Base-by-base conservation (phyloP, 2,797 vertebrate genomes). In the Champsocephalus gunnari region DNA sequence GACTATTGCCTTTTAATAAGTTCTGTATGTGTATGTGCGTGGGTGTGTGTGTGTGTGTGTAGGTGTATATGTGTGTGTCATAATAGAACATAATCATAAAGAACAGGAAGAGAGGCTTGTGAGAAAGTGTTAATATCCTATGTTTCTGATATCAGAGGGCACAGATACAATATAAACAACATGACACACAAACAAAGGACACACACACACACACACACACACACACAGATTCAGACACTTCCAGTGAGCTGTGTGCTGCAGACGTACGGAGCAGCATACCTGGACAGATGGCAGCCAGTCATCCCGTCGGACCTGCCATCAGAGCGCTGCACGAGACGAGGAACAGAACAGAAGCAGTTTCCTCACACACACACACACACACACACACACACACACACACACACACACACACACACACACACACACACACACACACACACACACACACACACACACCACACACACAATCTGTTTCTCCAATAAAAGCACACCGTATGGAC, bases 221-320 rank as follows among this genome's bases (percentile, higher is more conserved):
- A 56, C 28, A 56, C 28, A 56, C 21, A 51, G 12, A 80, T 32
- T 64, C 61, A 71, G 24, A 69, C 51, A 47, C 64, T 73, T 74
- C 11, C 24, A 79, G 71, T 77, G 81, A 74, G 83, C 77, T 84
- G 77, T 70, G 60, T 77, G 80, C 72, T 63, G 71, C 81, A 87
- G 85, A 82, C 49, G 14, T 84, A 82, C 14, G 24, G 75, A 75
- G 81, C 73, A 64, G 77, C 78, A 77, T 90, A 94, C 93, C 93
- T 94, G 91, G 89, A 91, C 94, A 94, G 93, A 94, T 94, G 92
- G 92, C 85, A 88, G 81, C 83, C 79, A 85, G 88, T 92, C 88
- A 79, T 92, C 88, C 93, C 73, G 71, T 73, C 82, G 88, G 90
- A 87, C 84, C 81, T 75, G 81, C 88, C 89, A 91, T 92, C 92